Percentiles rank a stretch among this genome's conserved stretches.
These are phyloP conservation scores for Parnassius orleans DNA, from an alignment of 2,888 invertebrate species.

Conservation along the genomic window DNA sequence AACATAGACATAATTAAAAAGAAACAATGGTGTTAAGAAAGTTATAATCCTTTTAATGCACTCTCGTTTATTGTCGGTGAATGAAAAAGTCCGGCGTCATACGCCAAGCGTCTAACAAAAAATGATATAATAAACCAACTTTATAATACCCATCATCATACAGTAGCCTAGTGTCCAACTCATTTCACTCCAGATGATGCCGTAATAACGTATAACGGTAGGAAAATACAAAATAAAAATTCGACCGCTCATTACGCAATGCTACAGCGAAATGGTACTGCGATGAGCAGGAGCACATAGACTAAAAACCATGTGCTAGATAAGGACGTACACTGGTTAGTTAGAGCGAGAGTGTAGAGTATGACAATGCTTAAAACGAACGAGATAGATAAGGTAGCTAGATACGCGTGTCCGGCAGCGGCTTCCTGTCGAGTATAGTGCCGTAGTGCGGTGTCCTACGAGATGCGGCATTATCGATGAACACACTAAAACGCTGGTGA, in stretches of 20 bases:
- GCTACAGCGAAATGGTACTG: conserved; percentile 51
- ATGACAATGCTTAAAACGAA: conserved; percentile 60
- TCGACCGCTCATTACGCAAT: conserved; percentile 71
- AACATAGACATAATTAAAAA: too few relatives aligned
- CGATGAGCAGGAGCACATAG: conserved; percentile 50
- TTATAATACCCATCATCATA: conserved; percentile 58
- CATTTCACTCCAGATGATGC: conserved; percentile 54
- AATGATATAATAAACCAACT: conserved; percentile 29
- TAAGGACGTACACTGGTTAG: conserved; percentile 44
- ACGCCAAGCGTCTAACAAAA: conserved; percentile 30
- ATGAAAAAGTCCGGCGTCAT: conserved; percentile 7
- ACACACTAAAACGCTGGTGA: neutral
- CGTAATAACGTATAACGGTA: conserved; percentile 67
- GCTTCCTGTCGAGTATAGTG: conserved; percentile 60
- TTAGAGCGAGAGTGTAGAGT: conserved; percentile 54
- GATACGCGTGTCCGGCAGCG: conserved; percentile 71
- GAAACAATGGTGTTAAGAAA: neutral
- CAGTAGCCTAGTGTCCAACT: conserved; percentile 56
- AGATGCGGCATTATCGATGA: conserved; percentile 18
- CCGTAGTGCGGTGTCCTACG: conserved; percentile 33
- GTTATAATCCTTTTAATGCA: neutral
- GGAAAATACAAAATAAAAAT: conserved; percentile 66
- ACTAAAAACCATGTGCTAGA: conserved; percentile 39
- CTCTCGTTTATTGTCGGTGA: neutral
- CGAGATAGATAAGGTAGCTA: conserved; percentile 72